Evolutionary conservation across 2,113 vertebrate genomes (phyloP).

Genomic region (Orthonyx spaldingii): DNA sequence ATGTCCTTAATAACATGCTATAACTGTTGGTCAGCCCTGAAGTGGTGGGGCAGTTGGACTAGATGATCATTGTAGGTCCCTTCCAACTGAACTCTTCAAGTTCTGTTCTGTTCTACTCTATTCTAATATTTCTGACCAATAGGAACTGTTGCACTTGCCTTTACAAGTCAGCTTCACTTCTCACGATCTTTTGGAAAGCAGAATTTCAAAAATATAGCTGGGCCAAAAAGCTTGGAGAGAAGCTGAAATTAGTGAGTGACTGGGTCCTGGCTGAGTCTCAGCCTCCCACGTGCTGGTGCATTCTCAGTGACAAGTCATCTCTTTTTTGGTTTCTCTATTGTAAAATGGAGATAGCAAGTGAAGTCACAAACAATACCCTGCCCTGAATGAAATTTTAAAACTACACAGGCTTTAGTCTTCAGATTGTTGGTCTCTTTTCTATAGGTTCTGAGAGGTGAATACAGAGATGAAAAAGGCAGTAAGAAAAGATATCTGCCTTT

Average conservation of each 20-base stretch:
- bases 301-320: neutral
- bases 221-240: neutral
- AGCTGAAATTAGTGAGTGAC: neutral
- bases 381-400: neutral
- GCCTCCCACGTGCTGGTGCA: neutral
- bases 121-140: neutral
- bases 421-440: neutral
- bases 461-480: neutral
- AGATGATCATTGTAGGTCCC: neutral
- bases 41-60: accelerated
- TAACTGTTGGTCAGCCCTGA: neutral
- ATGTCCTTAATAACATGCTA: neutral
- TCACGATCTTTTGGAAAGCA: neutral
- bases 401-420: neutral
- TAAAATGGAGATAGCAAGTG: neutral
- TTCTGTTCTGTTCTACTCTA: neutral
- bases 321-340: neutral
- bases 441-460: neutral
- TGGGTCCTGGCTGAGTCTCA: neutral
- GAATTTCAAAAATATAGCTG: neutral
- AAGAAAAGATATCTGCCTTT: neutral
- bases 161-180: neutral
- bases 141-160: neutral
- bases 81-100: neutral
- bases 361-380: neutral